Base-by-base conservation (phyloP, 2,888 invertebrate genomes). In the Cetonia aurata region DNA sequence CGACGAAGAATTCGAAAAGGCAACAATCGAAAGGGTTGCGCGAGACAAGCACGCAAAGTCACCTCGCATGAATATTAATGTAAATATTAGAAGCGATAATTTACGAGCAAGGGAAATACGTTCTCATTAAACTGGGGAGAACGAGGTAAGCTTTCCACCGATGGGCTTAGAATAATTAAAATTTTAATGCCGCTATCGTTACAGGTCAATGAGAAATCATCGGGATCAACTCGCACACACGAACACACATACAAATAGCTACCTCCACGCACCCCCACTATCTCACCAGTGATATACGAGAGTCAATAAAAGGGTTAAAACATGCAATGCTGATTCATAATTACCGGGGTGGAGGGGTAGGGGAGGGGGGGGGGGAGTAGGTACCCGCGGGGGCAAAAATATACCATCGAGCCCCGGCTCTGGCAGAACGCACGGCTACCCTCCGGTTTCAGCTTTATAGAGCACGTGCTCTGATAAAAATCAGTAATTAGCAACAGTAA, bases 401-500 rank as follows among this genome's bases (percentile, higher is more conserved):
- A 70, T 65, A 53, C 55, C 48, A 50, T 33, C 53, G 17, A 12
- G 48, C 62, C 37, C 74, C 71, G 69, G 77, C 79, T 37, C 37
- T 37, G 37, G 37, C 37, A 8, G 37, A 37, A 10, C 37, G 10
- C 78, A 75, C 25, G 25, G 25, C 25, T 4, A 25, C 25, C 25
- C 25, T 25, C 25, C 77, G 73, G 46, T 76, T 79, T 75, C 77
- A 77, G 82, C 80, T 81, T 80, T 79, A 79, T 80, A 79, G 79
- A 80, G 81, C 82, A 83, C 83, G 83, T 82, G 83, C 83, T 76
- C 81, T 80, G 84, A 84, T 84, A 84, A 83, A 84, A 84, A 84
- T 84, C 84, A 83, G 83, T 84, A 84, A 84, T 84, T 84, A 84
- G 84, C 83, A 81, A 81, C 83, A 80, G 83, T 84, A 84, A 84